phyloP scores from a whole-genome alignment of 2,888 invertebrate genomes.

The Melolontha melolontha region DNA sequence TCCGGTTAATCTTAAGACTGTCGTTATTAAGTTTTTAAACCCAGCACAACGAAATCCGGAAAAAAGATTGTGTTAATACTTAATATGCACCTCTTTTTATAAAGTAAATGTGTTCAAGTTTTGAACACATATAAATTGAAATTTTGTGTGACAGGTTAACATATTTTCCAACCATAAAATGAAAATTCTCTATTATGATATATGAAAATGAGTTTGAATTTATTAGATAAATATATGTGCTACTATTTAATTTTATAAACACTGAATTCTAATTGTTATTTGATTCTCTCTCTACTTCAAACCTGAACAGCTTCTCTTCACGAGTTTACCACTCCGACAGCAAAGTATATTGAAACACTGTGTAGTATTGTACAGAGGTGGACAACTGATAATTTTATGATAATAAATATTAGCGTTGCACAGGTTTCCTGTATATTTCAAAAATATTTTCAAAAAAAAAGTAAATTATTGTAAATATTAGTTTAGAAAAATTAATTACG shows the following conservation, averaged over 20 bases:
- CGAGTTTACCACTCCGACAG: conserved; percentile 24
- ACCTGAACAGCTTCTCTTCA: conserved; percentile 36
- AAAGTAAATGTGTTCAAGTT: too few relatives aligned
- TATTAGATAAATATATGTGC: conserved; percentile 12
- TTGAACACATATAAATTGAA: too few relatives aligned
- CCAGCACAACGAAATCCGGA: too few relatives aligned
- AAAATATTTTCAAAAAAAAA: conserved; percentile 3
- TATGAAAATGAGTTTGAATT: conserved; percentile 8
- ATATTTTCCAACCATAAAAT: neutral
- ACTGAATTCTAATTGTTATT: conserved; percentile 30
- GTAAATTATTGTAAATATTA: conserved; percentile 5
- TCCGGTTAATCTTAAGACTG: too few relatives aligned
- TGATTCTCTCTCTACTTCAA: conserved; percentile 12
- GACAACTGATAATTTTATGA: conserved; percentile 25
- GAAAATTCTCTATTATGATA: neutral
- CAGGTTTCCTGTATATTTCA: neutral
- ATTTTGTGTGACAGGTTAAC: too few relatives aligned
- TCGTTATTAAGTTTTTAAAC: too few relatives aligned
- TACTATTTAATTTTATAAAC: neutral
- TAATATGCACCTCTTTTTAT: too few relatives aligned
- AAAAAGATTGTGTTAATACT: too few relatives aligned
- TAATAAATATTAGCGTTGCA: conserved; percentile 29
- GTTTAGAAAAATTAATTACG: conserved; percentile 50
- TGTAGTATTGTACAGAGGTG: conserved; percentile 1
- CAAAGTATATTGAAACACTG: conserved; percentile 18